These are phyloP conservation scores for Hydrophis major DNA, from an alignment of 2,797 vertebrate species.

Conservation along the genomic window DNA sequence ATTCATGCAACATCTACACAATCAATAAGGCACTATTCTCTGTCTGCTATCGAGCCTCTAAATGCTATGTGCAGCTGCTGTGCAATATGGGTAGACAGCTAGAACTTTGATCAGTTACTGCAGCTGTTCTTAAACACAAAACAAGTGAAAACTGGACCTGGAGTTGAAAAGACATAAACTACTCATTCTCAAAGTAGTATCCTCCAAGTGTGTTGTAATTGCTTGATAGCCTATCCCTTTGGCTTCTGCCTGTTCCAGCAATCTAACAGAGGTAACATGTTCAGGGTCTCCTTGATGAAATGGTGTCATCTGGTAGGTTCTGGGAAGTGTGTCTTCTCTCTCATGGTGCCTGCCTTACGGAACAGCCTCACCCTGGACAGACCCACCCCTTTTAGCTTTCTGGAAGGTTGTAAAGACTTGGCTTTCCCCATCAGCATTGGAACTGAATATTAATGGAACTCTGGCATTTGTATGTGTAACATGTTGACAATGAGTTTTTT, in stretches of 20 bases:
- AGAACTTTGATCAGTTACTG: not conserved
- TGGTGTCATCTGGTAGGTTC: not conserved
- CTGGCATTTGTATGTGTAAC: not conserved
- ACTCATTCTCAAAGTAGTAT: not conserved
- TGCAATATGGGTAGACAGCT: not conserved
- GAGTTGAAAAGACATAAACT: not conserved
- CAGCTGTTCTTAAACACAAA: not conserved
- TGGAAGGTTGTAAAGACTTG: not conserved
- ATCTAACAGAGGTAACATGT: not conserved
- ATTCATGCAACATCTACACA: not conserved
- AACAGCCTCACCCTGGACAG: not conserved
- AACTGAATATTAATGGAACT: not conserved
- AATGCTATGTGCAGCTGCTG: not conserved
- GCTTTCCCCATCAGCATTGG: not conserved
- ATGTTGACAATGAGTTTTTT: not conserved
- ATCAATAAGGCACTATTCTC: slow-evolving; percentile 28
- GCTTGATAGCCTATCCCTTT: not conserved
- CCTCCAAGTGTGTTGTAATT: not conserved
- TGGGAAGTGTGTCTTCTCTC: not conserved
- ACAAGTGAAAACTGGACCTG: not conserved
- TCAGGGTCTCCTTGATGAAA: not conserved
- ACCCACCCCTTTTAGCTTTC: not conserved
- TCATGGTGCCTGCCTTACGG: not conserved
- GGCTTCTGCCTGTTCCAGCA: not conserved
- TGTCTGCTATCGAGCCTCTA: not conserved